phyloP scores from a whole-genome alignment of 2,888 invertebrate genomes.

The Andrena dorsata region DNA sequence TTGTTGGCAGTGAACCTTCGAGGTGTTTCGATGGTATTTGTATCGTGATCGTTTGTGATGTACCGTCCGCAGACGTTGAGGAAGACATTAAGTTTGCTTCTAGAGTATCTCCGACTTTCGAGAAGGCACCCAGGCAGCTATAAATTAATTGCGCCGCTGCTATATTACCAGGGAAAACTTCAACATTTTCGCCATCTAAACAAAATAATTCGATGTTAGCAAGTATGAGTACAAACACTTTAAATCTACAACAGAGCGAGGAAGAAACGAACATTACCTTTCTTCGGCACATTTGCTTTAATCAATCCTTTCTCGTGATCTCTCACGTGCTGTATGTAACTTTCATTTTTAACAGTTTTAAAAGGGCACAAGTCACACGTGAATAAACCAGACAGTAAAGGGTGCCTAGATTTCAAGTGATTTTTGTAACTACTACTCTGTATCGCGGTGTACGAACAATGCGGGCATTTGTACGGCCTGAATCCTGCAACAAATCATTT shows the following conservation, averaged over 20 bases:
- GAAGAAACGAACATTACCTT: slow-evolving; percentile 65
- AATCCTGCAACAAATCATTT: slow-evolving; percentile 81
- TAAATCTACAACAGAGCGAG: not conserved
- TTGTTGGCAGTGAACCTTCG: slow-evolving; percentile 77
- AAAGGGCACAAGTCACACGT: slow-evolving; percentile 87
- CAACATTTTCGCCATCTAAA: slow-evolving; percentile 77
- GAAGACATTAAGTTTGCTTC: slow-evolving; percentile 83
- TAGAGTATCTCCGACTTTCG: slow-evolving; percentile 80
- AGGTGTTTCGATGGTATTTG: slow-evolving; percentile 82
- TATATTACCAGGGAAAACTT: slow-evolving; percentile 83
- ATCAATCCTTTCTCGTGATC: slow-evolving; percentile 86
- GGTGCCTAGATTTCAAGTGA: slow-evolving; percentile 87
- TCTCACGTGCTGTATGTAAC: slow-evolving; percentile 86
- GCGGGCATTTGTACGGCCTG: slow-evolving; percentile 88
- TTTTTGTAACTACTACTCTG: slow-evolving; percentile 89
- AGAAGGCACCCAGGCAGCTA: slow-evolving; percentile 82
- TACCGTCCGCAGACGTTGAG: slow-evolving; percentile 83
- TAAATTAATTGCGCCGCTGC: slow-evolving; percentile 84
- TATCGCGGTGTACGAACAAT: slow-evolving; percentile 90
- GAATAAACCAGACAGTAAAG: slow-evolving; percentile 85
- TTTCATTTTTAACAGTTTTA: slow-evolving; percentile 87
- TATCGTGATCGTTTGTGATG: slow-evolving; percentile 82
- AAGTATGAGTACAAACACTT: not conserved
- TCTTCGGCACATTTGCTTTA: slow-evolving; percentile 75
- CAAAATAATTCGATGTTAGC: slow-evolving; percentile 10